Evolutionary conservation across 2,113 vertebrate species (phyloP), one percentile per base, ranked within the genome.

Genomic region (Pimephales promelas): DNA sequence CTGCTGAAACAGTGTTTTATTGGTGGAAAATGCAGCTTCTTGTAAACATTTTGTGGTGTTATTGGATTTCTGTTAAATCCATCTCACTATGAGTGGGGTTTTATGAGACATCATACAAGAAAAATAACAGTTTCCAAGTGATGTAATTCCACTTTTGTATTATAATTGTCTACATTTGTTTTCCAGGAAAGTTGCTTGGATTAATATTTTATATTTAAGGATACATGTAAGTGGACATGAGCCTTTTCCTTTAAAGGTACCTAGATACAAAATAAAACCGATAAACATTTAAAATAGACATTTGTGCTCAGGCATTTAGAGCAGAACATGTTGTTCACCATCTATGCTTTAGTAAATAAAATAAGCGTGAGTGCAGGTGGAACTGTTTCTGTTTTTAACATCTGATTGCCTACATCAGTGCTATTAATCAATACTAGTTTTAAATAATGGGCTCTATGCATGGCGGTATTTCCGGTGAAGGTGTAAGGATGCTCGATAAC

Each of bases 81-180:
- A 9, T 52, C 34, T 43, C 56, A 81, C 49, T 79, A 43, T 79
- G 73, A 83, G 84, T 16, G 49, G 36, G 43, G 56, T 79, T 85
- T 85, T 79, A 80, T 83, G 71, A 61, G 74, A 77, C 78, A 71
- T 71, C 56, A 14, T 73, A 57, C 66, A 77, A 84, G 28, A 70
- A 77, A 81, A 83, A 73, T 74, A 54, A 49, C 68, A 81, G 68
- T 83, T 84, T 83, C 84, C 87, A 81, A 82, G 74, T 74, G 57
- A 82, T 52, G 78, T 86, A 75, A 84, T 86, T 83, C n/a, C 18
- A 72, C 66, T 54, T 73, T 34, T 79, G 76, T 57, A 20, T 76
- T 82, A 62, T 72, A 31, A 62, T 70, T 18, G 31, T 68, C 83
- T 64, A 45, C 68, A 24, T 72, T 74, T 64, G 66, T 64, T 77